These are phyloP conservation scores for Illadopsis cleaveri DNA, from an alignment of 2,113 vertebrate species.

Conservation along the genomic window DNA sequence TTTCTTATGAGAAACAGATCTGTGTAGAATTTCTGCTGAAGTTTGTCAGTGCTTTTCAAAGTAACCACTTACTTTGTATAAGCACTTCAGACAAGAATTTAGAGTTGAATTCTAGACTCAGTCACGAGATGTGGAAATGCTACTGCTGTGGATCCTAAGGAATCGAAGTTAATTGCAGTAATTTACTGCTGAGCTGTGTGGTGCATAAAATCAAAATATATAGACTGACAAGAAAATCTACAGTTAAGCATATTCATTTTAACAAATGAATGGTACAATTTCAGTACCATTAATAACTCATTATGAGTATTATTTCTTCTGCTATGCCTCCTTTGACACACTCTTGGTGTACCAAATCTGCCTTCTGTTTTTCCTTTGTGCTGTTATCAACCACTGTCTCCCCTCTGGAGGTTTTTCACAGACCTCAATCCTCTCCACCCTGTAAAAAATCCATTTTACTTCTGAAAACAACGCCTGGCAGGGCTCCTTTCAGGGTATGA, in stretches of 20 bases:
- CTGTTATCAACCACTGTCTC: not conserved
- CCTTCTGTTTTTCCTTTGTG: not conserved
- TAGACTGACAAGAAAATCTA: constrained; percentile 17
- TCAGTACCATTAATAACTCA: not conserved
- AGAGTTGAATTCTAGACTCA: not conserved
- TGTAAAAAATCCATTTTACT: not conserved
- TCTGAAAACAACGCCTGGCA: not conserved
- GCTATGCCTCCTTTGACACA: not conserved
- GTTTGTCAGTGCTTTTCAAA: not conserved
- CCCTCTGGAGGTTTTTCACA: not conserved
- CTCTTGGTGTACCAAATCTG: not conserved
- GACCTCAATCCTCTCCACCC: not conserved
- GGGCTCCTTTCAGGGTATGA: not conserved
- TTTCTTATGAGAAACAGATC: not conserved
- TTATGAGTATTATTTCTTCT: not conserved
- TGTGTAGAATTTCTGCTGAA: not conserved
- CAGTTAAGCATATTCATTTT: not conserved
- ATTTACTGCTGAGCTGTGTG: constrained; percentile 15
- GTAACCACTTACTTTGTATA: not conserved
- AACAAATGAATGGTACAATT: not conserved
- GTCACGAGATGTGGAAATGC: not conserved
- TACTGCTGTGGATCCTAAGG: constrained; percentile 1
- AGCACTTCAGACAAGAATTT: not conserved
- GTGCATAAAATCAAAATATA: constrained; percentile 28
- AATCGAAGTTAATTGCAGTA: constrained; percentile 29